phyloP scores from a whole-genome alignment of 2,888 invertebrate species.

The Drosophila buzzatii region DNA sequence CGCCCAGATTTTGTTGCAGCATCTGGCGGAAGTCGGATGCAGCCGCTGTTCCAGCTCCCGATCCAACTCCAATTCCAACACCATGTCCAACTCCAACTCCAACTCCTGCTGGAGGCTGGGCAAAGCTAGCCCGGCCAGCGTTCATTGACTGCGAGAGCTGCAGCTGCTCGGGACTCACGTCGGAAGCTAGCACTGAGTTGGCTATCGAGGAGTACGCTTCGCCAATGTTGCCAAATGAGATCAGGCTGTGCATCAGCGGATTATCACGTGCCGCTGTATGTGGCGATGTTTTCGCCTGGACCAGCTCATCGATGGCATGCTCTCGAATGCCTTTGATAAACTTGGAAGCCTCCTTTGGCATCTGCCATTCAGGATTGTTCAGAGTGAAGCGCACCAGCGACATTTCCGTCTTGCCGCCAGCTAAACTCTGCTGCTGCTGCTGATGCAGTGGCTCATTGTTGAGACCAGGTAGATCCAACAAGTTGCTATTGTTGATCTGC shows the following conservation, averaged over 20 bases:
- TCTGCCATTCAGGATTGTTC: slow-evolving; percentile 98
- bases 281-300: slow-evolving; percentile 72
- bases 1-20: slow-evolving; percentile 84
- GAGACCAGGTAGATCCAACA: slow-evolving; percentile 66
- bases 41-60: slow-evolving; percentile 27
- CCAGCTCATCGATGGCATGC: slow-evolving; percentile 85
- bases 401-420: slow-evolving; percentile 98
- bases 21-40: slow-evolving; percentile 84
- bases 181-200: slow-evolving; percentile 83
- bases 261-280: slow-evolving; percentile 70
- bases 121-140: slow-evolving; percentile 23
- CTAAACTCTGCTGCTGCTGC: slow-evolving; percentile 85
- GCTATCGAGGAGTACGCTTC: slow-evolving; percentile 86
- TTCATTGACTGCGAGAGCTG: slow-evolving; percentile 67
- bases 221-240: slow-evolving; percentile 87
- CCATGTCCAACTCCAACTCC: background rate
- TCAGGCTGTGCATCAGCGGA: slow-evolving; percentile 86
- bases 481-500: slow-evolving; percentile 86
- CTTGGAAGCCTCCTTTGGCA: slow-evolving; percentile 89
- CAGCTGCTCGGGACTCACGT: slow-evolving; percentile 69
- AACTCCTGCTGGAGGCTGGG: background rate
- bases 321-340: slow-evolving; percentile 91
- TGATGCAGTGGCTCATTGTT: slow-evolving; percentile 27
- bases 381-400: slow-evolving; percentile 97
- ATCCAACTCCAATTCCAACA: background rate